Evolutionary conservation across 2,888 invertebrate species (phyloP).

Genomic region (Caenorhabditis japonica): DNA sequence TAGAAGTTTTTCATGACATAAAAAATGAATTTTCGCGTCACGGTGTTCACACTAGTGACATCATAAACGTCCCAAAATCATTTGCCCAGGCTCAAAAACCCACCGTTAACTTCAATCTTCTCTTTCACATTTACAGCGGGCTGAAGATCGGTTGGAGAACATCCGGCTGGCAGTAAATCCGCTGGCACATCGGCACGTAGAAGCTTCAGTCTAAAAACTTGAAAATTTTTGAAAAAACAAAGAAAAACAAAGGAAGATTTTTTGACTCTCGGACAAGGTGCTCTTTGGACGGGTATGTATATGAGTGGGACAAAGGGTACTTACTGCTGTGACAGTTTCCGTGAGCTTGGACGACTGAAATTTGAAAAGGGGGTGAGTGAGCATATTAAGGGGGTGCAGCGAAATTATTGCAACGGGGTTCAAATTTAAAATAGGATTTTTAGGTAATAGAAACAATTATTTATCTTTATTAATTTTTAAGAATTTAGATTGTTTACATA

Average conservation of each 20-base stretch:
- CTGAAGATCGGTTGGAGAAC: constrained; percentile 58
- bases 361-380: neutral
- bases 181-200: constrained; percentile 71
- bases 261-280: neutral
- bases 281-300: constrained; percentile 6
- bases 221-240: constrained; percentile 15
- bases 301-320: constrained; percentile 34
- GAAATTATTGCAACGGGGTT: too few species aligned
- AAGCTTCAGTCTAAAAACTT: constrained; percentile 70
- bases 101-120: constrained; percentile 76
- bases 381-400: too few species aligned
- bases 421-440: too few species aligned
- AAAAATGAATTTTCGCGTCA: too few species aligned
- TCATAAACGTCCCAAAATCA: too few species aligned
- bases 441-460: too few species aligned
- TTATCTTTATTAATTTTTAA: too few species aligned
- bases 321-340: constrained; percentile 25
- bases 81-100: neutral
- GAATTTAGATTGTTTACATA: too few species aligned
- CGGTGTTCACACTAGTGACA: too few species aligned
- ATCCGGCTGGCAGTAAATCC: constrained; percentile 63
- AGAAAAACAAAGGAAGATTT: neutral
- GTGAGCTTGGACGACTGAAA: constrained; percentile 27
- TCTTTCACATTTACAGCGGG: constrained; percentile 77
- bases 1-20: neutral